phyloP scores from a whole-genome alignment of 2,113 vertebrate genomes.

The Oryzias curvinotus region DNA sequence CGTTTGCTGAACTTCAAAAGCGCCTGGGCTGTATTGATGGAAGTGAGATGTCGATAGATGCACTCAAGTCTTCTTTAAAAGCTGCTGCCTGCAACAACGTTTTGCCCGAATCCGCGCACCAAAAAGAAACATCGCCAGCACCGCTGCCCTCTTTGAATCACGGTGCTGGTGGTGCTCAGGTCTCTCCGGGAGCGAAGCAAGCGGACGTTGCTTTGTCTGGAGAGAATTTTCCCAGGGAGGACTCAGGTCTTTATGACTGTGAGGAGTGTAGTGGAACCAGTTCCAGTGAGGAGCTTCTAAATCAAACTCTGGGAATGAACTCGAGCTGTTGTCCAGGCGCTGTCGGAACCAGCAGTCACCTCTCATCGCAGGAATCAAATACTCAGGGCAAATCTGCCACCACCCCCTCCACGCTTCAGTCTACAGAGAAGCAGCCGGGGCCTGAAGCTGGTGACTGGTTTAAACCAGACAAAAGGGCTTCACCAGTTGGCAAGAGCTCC shows the following conservation, averaged over 20 bases:
- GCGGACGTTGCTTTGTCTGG: constrained; percentile 45
- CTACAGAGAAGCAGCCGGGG: constrained; percentile 55
- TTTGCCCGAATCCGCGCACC: constrained; percentile 26
- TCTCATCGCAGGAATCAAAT: constrained; percentile 78
- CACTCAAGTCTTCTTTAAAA: constrained; percentile 50
- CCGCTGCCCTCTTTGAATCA: constrained; percentile 30
- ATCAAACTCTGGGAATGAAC: constrained; percentile 78
- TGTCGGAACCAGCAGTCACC: constrained; percentile 65
- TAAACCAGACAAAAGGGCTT: constrained; percentile 83
- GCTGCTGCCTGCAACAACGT: constrained; percentile 9
- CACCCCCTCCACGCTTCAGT: constrained; percentile 43
- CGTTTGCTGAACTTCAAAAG: constrained; percentile 96
- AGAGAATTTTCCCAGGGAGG: constrained; percentile 75
- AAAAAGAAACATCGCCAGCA: constrained; percentile 20
- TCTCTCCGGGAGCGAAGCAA: constrained; percentile 33
- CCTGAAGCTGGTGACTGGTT: constrained; percentile 72
- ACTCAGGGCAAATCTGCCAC: constrained; percentile 77
- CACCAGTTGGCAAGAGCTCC: constrained; percentile 92
- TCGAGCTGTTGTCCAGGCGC: constrained; percentile 10
- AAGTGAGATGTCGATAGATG: constrained; percentile 48
- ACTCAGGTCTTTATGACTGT: constrained; percentile 85
- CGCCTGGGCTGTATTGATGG: constrained; percentile 84
- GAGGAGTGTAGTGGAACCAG: constrained; percentile 84
- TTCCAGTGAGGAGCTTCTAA: constrained; percentile 82
- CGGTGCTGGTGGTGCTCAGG: constrained; percentile 39